Evolutionary conservation across 2,113 vertebrate genomes (phyloP), one percentile per base, ranked within the genome.

Genomic region (Motacilla tschutschensis): DNA sequence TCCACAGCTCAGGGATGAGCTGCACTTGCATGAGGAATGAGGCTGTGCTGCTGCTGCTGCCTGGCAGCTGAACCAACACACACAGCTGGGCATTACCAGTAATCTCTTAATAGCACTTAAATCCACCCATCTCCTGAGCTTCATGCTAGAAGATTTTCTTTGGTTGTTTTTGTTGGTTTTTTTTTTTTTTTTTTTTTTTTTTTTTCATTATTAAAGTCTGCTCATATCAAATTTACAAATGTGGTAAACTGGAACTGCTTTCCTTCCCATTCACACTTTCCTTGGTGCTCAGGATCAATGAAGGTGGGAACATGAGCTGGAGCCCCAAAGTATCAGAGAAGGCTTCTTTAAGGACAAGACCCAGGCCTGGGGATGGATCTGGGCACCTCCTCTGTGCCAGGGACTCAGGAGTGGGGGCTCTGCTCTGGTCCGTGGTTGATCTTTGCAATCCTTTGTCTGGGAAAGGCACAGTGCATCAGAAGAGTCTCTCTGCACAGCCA

Each of bases 231-330:
- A 62, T 65, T 31, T 69, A 60, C 16, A 26, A 46, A 38, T 0
- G 6, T 24, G 29, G 18, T 62, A 29, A 64, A 53, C 11, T 41
- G 19, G 58, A 71, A 14, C 28, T n/a, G 36, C 22, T 14, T 33
- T 9, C 41, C 65, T 35, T 48, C 54, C 71, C 58, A 25, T 17
- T 53, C 54, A 53, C 41, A 44, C 1, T 0, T n/a, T 43, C 33
- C 31, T 3, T 18, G 28, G 21, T 36, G 50, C 67, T 50, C 4
- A 28, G 48, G 22, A 33, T 26, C 28, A 40, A 1, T 4, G 14
- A 36, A 29, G 28, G 29, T 4, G 22, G 53, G 7, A 54, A 24
- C 1, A 14, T 0, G 0, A 83, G 33, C 28, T 14, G 55, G 47
- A 28, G 60, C 7, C 69, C 50, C 26, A 3, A 3, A 48, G 38